phyloP scores from a whole-genome alignment of 1,140 invertebrate genomes.

The Scylla paramamosain region DNA sequence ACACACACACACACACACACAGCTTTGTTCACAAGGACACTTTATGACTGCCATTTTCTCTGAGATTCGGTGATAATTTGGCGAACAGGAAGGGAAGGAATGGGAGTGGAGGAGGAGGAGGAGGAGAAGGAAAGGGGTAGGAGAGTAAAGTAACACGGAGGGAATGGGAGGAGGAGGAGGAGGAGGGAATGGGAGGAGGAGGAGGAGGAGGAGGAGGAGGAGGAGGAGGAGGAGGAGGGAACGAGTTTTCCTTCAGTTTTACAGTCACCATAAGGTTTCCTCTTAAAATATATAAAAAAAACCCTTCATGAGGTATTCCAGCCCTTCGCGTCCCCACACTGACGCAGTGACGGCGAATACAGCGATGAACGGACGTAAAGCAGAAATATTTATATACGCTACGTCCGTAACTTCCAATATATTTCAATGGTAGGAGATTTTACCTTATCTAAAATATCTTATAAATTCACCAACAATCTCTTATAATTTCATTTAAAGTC shows the following conservation, averaged over 20 bases:
- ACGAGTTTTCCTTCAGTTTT: neutral
- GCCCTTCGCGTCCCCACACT: no score
- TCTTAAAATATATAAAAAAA: no score
- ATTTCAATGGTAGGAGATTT: no score
- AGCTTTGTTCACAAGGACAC: neutral
- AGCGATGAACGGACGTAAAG: neutral
- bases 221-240: neutral
- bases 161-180: neutral
- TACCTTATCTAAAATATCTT: no score
- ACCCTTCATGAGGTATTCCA: no score
- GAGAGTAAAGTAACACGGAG: neutral
- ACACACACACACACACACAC: conserved; percentile 3
- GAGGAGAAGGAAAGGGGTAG: neutral
- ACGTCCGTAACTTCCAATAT: no score
- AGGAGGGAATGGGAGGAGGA: no score
- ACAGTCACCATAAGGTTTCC: no score
- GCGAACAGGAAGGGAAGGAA: neutral
- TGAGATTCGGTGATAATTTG: no score
- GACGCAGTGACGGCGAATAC: neutral
- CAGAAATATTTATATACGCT: neutral
- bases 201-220: neutral
- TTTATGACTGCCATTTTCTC: neutral
- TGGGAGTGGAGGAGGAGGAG: neutral
- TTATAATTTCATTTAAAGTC: no score
- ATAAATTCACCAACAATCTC: no score